Evolutionary conservation across 2,888 invertebrate genomes (phyloP).

Genomic region (Fragum sueziense): DNA sequence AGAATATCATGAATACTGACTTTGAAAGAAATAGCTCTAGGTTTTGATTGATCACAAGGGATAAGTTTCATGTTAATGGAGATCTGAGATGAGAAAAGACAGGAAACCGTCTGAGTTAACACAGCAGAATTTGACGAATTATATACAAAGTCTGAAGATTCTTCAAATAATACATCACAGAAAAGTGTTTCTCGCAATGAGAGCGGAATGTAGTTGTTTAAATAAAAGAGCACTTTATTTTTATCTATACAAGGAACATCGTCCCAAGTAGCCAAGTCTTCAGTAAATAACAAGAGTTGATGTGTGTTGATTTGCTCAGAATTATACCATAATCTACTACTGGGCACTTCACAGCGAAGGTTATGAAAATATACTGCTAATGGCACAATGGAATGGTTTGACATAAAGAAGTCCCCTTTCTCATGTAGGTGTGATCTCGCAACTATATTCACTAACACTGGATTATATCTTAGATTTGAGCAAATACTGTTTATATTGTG

Average conservation of each 20-base stretch:
- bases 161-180: slow-evolving; percentile 44
- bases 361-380: slow-evolving; percentile 67
- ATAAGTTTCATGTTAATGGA: slow-evolving; percentile 27
- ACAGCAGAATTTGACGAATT: slow-evolving; percentile 27
- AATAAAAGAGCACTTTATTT: slow-evolving; percentile 43
- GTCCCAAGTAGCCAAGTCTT: slow-evolving; percentile 35
- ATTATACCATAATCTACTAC: slow-evolving; percentile 35
- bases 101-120: slow-evolving; percentile 29
- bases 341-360: slow-evolving; percentile 57
- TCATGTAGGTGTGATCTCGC: slow-evolving; percentile 54
- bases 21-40: slow-evolving; percentile 20
- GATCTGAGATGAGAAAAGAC: slow-evolving; percentile 33
- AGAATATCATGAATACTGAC: slow-evolving; percentile 36
- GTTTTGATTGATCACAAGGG: slow-evolving; percentile 15
- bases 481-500: slow-evolving; percentile 55
- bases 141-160: slow-evolving; percentile 23
- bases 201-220: slow-evolving; percentile 53
- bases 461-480: slow-evolving; percentile 52
- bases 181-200: slow-evolving; percentile 38
- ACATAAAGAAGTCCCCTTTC: slow-evolving; percentile 20
- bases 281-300: slow-evolving; percentile 43
- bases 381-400: slow-evolving; percentile 64
- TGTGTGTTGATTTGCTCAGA: slow-evolving; percentile 29
- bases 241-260: slow-evolving; percentile 54
- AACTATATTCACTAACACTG: slow-evolving; percentile 60